phyloP scores from a whole-genome alignment of 2,113 vertebrate species.

The Tympanuchus pallidicinctus region DNA sequence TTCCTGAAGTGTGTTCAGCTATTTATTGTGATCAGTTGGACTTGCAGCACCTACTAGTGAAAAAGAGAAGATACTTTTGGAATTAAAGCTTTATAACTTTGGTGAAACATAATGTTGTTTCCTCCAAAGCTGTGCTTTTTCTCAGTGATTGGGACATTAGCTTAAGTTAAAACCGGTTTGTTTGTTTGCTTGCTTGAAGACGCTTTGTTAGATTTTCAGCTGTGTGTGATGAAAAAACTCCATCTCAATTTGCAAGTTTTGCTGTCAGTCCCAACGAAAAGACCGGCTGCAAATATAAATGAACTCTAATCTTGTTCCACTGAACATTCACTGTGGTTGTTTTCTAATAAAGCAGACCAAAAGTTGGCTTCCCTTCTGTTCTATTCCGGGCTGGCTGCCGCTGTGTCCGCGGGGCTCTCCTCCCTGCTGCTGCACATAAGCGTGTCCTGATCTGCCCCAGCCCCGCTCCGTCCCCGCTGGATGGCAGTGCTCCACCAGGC shows the following conservation, averaged over 20 bases:
- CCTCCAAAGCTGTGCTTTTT: neutral
- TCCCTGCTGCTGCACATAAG: fast-evolving
- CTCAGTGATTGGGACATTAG: neutral
- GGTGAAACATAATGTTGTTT: fast-evolving
- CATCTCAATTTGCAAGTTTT: slow-evolving; percentile 4
- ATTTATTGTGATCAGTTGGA: slow-evolving; percentile 57
- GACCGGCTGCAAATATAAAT: neutral
- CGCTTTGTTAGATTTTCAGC: neutral
- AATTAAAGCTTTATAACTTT: neutral
- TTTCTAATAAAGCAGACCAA: slow-evolving; percentile 44
- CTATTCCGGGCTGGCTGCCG: neutral
- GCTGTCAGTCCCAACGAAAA: neutral
- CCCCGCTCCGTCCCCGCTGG: neutral
- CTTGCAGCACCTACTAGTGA: neutral
- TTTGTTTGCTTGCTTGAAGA: neutral
- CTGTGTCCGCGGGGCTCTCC: neutral
- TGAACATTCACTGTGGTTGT: neutral
- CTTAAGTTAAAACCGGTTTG: neutral
- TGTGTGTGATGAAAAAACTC: neutral
- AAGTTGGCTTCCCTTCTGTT: neutral
- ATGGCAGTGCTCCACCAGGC: slow-evolving; percentile 27
- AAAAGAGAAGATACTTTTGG: neutral
- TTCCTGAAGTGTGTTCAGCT: neutral
- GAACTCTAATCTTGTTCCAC: neutral
- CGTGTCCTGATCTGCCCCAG: fast-evolving